Percentiles rank a stretch among this genome's conserved stretches.
Conservation (phyloP, 1,140 invertebrate genomes). For the Apis laboriosa region DNA sequence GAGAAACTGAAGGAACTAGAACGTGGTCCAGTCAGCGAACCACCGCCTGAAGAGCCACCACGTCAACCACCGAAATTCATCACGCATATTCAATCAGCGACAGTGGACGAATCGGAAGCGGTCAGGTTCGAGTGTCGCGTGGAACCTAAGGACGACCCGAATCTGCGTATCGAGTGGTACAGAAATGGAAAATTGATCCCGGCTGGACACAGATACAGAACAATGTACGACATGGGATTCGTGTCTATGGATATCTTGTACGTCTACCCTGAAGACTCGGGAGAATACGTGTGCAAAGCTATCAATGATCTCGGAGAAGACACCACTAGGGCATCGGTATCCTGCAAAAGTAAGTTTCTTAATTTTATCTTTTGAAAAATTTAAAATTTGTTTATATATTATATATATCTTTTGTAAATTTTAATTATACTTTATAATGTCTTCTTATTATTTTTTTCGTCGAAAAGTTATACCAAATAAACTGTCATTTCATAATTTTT, state of each 20-base stretch:
- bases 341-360: constrained; percentile 88
- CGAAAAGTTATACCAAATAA: too few relatives aligned
- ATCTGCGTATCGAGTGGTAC: constrained; percentile 95
- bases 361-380: neutral
- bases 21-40: constrained; percentile 88
- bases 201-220: constrained; percentile 94
- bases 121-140: constrained; percentile 97
- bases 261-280: constrained; percentile 95
- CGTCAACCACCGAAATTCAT: constrained; percentile 91
- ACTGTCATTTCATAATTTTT: too few relatives aligned
- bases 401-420: neutral
- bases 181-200: constrained; percentile 93
- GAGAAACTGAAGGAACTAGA: constrained; percentile 97
- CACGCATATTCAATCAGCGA: constrained; percentile 90
- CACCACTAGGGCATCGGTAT: constrained; percentile 90
- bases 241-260: constrained; percentile 96
- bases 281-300: constrained; percentile 94
- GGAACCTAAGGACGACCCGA: constrained; percentile 97
- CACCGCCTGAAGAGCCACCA: constrained; percentile 84
- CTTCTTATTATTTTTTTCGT: too few relatives aligned
- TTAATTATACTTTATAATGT: neutral
- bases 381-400: neutral
- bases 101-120: constrained; percentile 93
- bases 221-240: constrained; percentile 96
- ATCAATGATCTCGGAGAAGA: constrained; percentile 94